Percentiles rank a stretch among this genome's conserved stretches.
phyloP scores from a whole-genome alignment of 2,113 vertebrate species.

The Atlantisia rogersi region DNA sequence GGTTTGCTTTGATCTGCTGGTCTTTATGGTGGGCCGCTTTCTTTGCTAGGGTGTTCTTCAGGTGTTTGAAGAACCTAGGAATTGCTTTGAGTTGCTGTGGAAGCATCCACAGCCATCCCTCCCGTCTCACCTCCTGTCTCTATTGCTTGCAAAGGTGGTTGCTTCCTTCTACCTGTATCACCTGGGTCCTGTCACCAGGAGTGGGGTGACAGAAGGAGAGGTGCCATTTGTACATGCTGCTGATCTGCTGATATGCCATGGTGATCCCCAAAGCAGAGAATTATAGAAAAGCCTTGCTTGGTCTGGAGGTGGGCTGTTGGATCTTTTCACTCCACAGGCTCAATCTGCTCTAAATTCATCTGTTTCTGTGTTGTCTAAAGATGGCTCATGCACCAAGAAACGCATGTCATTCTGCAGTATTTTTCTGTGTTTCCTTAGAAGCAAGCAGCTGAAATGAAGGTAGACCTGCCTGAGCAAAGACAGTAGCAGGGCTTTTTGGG shows the following conservation, averaged over 20 bases:
- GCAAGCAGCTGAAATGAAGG: not conserved
- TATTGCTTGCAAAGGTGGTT: not conserved
- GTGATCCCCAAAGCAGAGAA: not conserved
- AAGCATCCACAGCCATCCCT: not conserved
- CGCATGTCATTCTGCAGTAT: accelerated
- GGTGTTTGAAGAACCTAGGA: not conserved
- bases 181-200: not conserved
- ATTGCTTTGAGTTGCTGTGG: not conserved
- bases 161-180: not conserved
- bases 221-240: not conserved
- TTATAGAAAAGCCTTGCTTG: not conserved
- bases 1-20: not conserved
- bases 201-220: not conserved
- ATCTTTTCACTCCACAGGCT: not conserved
- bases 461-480: not conserved
- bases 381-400: not conserved
- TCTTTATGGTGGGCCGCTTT: not conserved
- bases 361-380: not conserved
- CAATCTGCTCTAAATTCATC: not conserved
- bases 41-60: not conserved
- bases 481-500: not conserved
- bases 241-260: not conserved
- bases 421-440: not conserved
- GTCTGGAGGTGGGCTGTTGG: not conserved
- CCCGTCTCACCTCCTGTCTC: not conserved